Base-by-base conservation (phyloP, 2,113 vertebrate genomes). In the Zeus faber region DNA sequence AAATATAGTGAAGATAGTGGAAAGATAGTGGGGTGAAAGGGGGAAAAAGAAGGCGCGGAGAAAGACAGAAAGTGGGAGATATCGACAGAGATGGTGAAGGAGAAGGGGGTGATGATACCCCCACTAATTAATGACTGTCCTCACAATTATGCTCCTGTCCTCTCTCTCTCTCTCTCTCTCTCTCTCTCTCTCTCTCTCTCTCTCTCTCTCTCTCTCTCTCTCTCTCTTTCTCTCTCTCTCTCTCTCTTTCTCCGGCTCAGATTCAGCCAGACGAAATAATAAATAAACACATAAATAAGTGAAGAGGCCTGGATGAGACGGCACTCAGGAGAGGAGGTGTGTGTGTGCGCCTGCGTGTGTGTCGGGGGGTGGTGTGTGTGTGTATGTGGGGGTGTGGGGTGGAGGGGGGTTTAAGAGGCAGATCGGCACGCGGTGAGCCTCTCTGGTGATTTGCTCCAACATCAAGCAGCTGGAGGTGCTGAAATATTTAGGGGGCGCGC, bases 221-320 rank as follows among this genome's bases (percentile, higher is more conserved):
- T 33, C 31, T 33, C 31, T 3, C 31, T 33, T 11, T 33, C 31
- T 33, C 31, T 33, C 31, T 3, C 31, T 33, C 31, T 33, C 31
- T 33, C 31, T 33, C 31, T 3, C 31, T 69, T 73, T 67, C 73
- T 79, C 25, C 5, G 45, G 65, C 75, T 72, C 76, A 84, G 79
- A 85, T 53, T 24, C 69, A 80, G 70, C 49, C 64, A 11, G 57
- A 80, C 79, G 81, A 89, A 89, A 89, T 89, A 88, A 89, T 87
- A 88, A 88, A 89, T 89, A 89, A 88, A 88, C 78, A 78, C 82
- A 89, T 89, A 78, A 89, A 88, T 89, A 88, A 89, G 83, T 85
- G 80, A 89, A 76, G 76, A 89, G 79, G 87, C 83, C 72, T 77
- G 85, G 75, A 89, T 74, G 81, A 87, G 78, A 82, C 67, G 69